Conservation (phyloP, 2,113 vertebrate genomes). For the Hydropotes inermis region DNA sequence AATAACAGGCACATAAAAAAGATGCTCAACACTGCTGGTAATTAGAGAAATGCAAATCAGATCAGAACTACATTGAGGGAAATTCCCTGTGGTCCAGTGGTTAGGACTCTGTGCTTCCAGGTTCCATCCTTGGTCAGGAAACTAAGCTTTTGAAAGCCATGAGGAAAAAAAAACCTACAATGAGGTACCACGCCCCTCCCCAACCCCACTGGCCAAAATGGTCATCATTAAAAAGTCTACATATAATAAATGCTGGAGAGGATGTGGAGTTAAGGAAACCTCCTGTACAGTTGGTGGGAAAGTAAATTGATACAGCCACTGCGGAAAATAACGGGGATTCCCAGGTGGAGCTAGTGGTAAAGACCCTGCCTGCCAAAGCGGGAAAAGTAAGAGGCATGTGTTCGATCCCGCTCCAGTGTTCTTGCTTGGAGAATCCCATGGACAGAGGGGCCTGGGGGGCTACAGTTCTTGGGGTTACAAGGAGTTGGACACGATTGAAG, state of each 20-base stretch:
- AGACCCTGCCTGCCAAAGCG: neutral
- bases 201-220: neutral
- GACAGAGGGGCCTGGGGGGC: neutral
- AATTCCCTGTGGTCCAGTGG: neutral
- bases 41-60: neutral
- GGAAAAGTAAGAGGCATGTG: neutral
- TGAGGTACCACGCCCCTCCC: neutral
- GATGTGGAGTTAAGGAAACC: neutral
- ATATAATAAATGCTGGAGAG: neutral
- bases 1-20: neutral
- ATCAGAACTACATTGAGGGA: neutral
- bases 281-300: neutral
- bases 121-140: neutral
- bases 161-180: neutral
- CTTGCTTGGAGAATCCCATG: neutral
- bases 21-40: neutral
- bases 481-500: neutral
- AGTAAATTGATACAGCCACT: neutral
- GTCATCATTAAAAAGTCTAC: neutral
- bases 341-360: neutral
- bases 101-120: neutral
- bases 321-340: neutral
- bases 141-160: neutral
- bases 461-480: neutral
- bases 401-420: neutral